Evolutionary conservation across 2,888 invertebrate genomes (phyloP), one percentile per base, ranked within the genome.

Genomic region (Molorchus minor): DNA sequence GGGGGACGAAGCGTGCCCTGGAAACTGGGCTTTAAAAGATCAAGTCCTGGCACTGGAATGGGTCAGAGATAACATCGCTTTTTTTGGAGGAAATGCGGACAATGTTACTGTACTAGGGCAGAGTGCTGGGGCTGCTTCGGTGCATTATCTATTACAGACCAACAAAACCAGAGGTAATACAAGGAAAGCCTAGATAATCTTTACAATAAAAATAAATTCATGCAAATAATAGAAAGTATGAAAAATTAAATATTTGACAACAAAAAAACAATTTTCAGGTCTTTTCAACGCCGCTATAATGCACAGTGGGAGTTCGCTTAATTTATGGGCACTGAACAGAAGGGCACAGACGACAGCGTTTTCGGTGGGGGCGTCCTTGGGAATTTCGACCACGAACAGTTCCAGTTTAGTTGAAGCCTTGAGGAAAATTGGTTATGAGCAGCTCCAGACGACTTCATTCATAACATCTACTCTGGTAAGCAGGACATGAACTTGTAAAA

Each of bases 41-140:
- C 81, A 82, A 73, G 76, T 82, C 1, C 61, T 83, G 68, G 84
- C 84, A 0, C 66, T 85, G 35, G 81, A 80, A 65, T 85, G 85
- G 84, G 75, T 85, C 0, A 82, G 83, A 64, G 75, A 77, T 1
- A 85, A 85, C 64, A 82, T 84, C 13, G 62, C 73, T 2, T 76
- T 76, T 52, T 85, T 85, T 69, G 82, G 82, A 29, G 85, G 85
- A 1, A 82, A 85, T 73, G 77, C 82, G 0, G 71, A 81, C 4
- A 85, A 85, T 59, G 83, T 85, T 1, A 84, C 84, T 0, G 77
- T 85, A 8, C 83, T 84, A 69, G 85, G 85, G 0, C 83, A 84
- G 70, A 84, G 85, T 63, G 84, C 84, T 1, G 85, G 85, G 0
- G 81, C 77, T 8, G 82, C 81, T 20, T 81, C 83, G 1, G 79